Conservation (phyloP, 1,140 invertebrate species). For the Drosophila asahinai region DNA sequence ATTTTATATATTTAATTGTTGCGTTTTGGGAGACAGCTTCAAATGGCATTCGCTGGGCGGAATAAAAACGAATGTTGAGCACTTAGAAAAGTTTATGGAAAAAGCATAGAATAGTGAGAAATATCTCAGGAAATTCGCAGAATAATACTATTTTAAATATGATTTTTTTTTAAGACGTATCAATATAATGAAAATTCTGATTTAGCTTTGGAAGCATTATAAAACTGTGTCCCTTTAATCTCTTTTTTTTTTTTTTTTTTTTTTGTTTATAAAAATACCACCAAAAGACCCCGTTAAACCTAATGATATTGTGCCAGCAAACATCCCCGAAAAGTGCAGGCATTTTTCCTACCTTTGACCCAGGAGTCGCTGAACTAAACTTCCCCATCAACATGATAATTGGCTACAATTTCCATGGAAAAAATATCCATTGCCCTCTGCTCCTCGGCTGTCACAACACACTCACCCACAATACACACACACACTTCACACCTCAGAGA, state of each 20-base stretch:
- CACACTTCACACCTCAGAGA: conserved; percentile 62
- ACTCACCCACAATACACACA: conserved; percentile 39
- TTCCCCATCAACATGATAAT: conserved; percentile 39
- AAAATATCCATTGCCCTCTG: conserved; percentile 38
- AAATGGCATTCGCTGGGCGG: too few relatives aligned
- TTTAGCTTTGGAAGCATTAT: too few relatives aligned
- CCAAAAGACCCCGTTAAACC: background rate
- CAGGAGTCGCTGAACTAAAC: background rate
- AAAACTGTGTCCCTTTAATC: too few relatives aligned
- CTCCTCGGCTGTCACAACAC: conserved; percentile 38
- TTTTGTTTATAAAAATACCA: background rate
- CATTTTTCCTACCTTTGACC: background rate
- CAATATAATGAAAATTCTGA: too few relatives aligned
- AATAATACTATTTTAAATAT: too few relatives aligned
- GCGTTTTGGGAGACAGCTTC: background rate
- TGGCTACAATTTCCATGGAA: conserved; percentile 32
- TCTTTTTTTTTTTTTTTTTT: too few relatives aligned
- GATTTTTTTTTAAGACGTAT: too few relatives aligned
- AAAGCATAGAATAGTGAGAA: too few relatives aligned
- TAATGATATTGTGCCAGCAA: background rate
- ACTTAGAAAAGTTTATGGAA: background rate
- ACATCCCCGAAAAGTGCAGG: background rate
- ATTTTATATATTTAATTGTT: conserved; percentile 33
- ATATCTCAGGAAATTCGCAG: too few relatives aligned
- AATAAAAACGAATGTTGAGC: background rate